A percentile compares a stretch with the other conserved stretches of the same genome.
phyloP scores from a whole-genome alignment of 2,113 vertebrate genomes.

The Notothenia rossii region DNA sequence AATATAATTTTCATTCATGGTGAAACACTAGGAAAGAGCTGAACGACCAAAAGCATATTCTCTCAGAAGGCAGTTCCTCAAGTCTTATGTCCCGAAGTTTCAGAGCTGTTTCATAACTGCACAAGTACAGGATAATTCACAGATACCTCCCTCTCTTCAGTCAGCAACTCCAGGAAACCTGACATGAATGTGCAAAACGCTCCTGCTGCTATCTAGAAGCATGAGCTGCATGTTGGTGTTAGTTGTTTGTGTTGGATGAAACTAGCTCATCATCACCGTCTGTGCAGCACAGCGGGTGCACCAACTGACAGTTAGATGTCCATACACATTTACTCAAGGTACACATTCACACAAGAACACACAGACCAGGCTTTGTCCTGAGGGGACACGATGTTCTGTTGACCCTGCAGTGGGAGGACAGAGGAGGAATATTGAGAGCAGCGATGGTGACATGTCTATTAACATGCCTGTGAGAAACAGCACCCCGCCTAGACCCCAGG shows the following conservation, averaged over 20 bases:
- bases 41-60: not conserved
- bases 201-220: constrained; percentile 6
- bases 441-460: constrained; percentile 54
- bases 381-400: constrained; percentile 43
- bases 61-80: not conserved
- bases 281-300: constrained; percentile 5
- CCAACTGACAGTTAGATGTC: constrained; percentile 20
- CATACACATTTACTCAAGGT: not conserved
- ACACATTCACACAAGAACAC: not conserved
- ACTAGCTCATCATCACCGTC: constrained; percentile 13
- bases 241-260: constrained; percentile 23
- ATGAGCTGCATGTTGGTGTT: constrained; percentile 12
- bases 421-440: constrained; percentile 35
- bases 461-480: constrained; percentile 63
- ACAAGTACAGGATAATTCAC: not conserved
- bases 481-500: constrained; percentile 36
- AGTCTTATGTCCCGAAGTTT: not conserved
- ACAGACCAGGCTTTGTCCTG: constrained; percentile 9
- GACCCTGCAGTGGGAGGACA: constrained; percentile 48
- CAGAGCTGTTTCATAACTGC: constrained; percentile 2
- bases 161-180: constrained; percentile 5
- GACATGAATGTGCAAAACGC: constrained; percentile 28
- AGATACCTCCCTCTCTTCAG: not conserved
- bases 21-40: not conserved
- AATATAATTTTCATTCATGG: not conserved